phyloP scores from a whole-genome alignment of 2,113 vertebrate species.

The Desmodus rotundus region DNA sequence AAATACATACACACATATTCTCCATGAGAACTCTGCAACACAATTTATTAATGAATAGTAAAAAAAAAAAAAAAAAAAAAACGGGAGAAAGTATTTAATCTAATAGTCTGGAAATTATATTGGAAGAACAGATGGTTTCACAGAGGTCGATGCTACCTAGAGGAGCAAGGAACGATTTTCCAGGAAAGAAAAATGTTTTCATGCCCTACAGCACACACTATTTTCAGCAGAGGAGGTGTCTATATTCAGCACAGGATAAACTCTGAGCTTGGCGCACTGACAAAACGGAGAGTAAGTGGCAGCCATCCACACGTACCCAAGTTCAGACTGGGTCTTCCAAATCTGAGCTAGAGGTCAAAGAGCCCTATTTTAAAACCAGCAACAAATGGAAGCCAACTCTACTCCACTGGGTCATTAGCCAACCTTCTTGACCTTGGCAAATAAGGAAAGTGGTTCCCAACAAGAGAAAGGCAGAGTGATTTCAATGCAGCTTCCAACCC shows the following conservation, averaged over 20 bases:
- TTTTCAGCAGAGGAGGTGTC: conserved; percentile 30
- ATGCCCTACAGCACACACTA: background rate
- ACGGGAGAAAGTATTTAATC: conserved; percentile 65
- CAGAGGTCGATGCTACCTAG: conserved; percentile 22
- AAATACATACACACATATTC: conserved; percentile 42
- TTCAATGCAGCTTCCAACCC: background rate
- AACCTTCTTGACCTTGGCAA: background rate
- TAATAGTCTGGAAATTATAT: conserved; percentile 62
- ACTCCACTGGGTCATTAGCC: background rate
- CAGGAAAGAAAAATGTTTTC: conserved; percentile 50
- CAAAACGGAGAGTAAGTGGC: background rate
- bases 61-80: conserved; percentile 69
- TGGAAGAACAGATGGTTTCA: conserved; percentile 47
- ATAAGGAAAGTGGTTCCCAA: background rate
- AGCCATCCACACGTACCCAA: background rate
- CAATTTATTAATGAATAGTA: conserved; percentile 49
- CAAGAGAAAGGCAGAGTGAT: background rate
- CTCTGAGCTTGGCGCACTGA: background rate
- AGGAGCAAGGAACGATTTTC: conserved; percentile 48
- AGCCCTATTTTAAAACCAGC: background rate
- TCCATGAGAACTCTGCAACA: background rate
- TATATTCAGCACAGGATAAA: conserved; percentile 4
- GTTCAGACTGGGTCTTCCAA: background rate
- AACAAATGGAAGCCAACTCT: background rate
- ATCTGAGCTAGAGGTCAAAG: conserved; percentile 35